Base-by-base conservation (phyloP, 2,888 invertebrate genomes). In the Ectemnius continuus region DNA sequence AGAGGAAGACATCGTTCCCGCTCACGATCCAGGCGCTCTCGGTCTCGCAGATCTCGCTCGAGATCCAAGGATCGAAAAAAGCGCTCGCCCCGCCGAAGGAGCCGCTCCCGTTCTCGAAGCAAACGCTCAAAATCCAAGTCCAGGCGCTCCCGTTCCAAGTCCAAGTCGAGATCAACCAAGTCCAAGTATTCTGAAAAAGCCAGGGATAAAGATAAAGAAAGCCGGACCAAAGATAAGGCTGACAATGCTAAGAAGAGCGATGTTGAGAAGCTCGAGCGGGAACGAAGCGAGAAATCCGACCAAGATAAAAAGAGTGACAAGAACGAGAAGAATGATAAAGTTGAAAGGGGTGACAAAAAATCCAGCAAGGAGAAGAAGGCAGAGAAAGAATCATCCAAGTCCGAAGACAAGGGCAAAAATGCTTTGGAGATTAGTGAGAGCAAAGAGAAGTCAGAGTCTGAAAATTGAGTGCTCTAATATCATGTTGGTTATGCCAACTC, bases 61-160 rank as follows among this genome's bases (percentile, higher is more conserved):
- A 88, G 91, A 58, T 91, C 91, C 2, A 89, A 88, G 59, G 89
- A 90, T 68, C 86, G 88, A 0, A 90, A 88, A 73, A 89, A 87
- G 78, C 84, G 86, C 45, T 87, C 89, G 0, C 87, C 88, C 0
- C 85, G 86, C 1, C 85, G 86, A 73, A 84, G 85, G 45, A 36
- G 90, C 66, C 88, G 91, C 14, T 92, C 92, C 2, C 91, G 84
- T 14, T 91, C 92, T 1, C 90, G 93, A 0, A 93, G 93, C 81
- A 93, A 94, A 76, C 92, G 94, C 67, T 93, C 94, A 0, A 92
- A 93, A 47, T 93, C 94, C 0, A 88, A 91, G 36, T 89, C 91
- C 0, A 87, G 91, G 59, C 86, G 91, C 3, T 92, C 92, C 0
- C 88, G 92, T 46, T 92, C 92, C 0, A 92, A 92, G 76, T 92